phyloP scores from a whole-genome alignment of 2,113 vertebrate species.

The Pseudopodoces humilis region DNA sequence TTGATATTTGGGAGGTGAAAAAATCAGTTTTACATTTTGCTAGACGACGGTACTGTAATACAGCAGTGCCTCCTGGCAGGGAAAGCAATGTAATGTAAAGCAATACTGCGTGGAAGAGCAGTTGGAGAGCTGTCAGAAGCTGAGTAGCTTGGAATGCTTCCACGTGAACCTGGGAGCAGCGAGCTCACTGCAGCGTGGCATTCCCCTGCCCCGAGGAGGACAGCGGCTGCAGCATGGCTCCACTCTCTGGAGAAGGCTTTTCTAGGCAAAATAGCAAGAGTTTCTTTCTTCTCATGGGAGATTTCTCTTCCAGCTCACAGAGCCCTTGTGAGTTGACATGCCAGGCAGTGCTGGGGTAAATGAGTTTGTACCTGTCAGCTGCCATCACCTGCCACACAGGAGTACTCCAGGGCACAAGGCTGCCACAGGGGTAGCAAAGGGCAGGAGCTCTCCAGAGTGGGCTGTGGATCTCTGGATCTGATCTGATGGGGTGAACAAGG shows the following conservation, averaged over 20 bases:
- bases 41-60: slow-evolving; percentile 46
- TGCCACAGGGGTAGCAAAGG: neutral
- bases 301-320: neutral
- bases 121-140: slow-evolving; percentile 62
- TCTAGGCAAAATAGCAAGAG: neutral
- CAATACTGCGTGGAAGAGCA: slow-evolving; percentile 40
- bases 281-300: neutral
- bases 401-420: neutral
- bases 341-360: neutral
- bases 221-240: neutral
- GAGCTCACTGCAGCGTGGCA: slow-evolving; percentile 4
- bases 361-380: neutral
- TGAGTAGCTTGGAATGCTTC: slow-evolving; percentile 58
- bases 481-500: neutral
- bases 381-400: neutral
- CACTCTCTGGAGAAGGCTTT: neutral
- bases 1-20: slow-evolving; percentile 43
- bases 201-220: neutral
- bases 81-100: slow-evolving; percentile 61
- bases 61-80: slow-evolving; percentile 69
- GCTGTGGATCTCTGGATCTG: neutral
- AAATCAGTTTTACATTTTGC: slow-evolving; percentile 33
- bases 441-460: neutral
- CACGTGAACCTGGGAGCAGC: slow-evolving; percentile 2
- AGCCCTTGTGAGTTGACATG: neutral